phyloP scores from a whole-genome alignment of 2,113 vertebrate genomes.

The Heliornis fulica region DNA sequence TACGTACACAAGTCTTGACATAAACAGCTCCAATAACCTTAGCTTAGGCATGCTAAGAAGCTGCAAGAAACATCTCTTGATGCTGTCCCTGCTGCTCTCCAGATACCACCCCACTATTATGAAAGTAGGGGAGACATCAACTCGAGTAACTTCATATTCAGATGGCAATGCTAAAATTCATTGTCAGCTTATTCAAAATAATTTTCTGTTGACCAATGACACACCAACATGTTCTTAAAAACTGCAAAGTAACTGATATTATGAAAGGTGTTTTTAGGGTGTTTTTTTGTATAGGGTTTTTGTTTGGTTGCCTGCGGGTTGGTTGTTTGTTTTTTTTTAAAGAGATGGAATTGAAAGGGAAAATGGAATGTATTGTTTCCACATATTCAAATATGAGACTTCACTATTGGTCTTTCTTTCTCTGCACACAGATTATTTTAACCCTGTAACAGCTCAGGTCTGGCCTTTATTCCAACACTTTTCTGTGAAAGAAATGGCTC shows the following conservation, averaged over 20 bases:
- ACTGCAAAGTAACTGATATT: not conserved
- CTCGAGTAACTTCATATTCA: not conserved
- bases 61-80: not conserved
- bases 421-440: not conserved
- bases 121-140: not conserved
- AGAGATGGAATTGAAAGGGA: not conserved
- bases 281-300: not conserved
- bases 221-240: not conserved
- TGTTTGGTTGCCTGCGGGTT: too few species aligned
- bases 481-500: not conserved
- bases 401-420: not conserved
- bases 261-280: not conserved
- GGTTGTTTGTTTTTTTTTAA: not conserved
- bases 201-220: not conserved
- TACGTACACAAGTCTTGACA: not conserved
- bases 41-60: not conserved
- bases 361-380: not conserved
- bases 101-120: not conserved
- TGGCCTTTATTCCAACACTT: not conserved
- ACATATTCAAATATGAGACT: not conserved
- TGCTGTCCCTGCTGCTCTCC: not conserved
- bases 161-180: not conserved
- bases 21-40: not conserved
- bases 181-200: not conserved
- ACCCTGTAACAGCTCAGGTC: not conserved